Percentiles rank a stretch among this genome's conserved stretches.
Conservation (phyloP, 2,888 invertebrate genomes). For the Cenopis cana region DNA sequence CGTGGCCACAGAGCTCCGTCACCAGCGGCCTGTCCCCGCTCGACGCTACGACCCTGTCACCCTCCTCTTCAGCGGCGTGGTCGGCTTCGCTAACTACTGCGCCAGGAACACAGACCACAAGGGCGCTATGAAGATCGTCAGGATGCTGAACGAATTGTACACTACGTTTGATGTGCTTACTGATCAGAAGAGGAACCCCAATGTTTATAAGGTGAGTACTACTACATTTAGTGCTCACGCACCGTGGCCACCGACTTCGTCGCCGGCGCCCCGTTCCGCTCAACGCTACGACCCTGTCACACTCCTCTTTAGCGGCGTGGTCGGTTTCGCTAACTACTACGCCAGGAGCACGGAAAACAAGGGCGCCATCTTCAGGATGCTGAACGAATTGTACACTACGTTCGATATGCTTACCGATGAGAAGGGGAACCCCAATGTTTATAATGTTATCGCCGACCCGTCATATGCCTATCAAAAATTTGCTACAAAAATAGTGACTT, state of each 20-base stretch:
- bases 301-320: constrained; percentile 95
- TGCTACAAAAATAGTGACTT: too few relatives aligned
- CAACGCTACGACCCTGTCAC: constrained; percentile 95
- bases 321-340: constrained; percentile 96
- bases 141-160: constrained; percentile 96
- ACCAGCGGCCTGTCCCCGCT: constrained; percentile 95
- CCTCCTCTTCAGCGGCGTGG: constrained; percentile 95
- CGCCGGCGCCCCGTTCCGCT: constrained; percentile 97
- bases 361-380: constrained; percentile 96
- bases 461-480: too few relatives aligned
- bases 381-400: constrained; percentile 96
- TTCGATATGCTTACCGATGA: constrained; percentile 97
- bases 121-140: constrained; percentile 98
- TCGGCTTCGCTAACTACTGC: constrained; percentile 96
- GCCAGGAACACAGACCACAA: constrained; percentile 95
- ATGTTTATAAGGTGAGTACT: constrained; percentile 94
- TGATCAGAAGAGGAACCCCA: constrained; percentile 95
- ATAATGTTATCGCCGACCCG: constrained; percentile 96
- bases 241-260: constrained; percentile 97
- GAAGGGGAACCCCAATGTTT: constrained; percentile 96
- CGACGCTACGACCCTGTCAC: constrained; percentile 95
- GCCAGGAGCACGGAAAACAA: constrained; percentile 95
- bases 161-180: constrained; percentile 97
- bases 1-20: constrained; percentile 97
- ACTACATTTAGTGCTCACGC: constrained; percentile 86